phyloP scores from a whole-genome alignment of 1,140 invertebrate species.

The Harpegnathos saltator region DNA sequence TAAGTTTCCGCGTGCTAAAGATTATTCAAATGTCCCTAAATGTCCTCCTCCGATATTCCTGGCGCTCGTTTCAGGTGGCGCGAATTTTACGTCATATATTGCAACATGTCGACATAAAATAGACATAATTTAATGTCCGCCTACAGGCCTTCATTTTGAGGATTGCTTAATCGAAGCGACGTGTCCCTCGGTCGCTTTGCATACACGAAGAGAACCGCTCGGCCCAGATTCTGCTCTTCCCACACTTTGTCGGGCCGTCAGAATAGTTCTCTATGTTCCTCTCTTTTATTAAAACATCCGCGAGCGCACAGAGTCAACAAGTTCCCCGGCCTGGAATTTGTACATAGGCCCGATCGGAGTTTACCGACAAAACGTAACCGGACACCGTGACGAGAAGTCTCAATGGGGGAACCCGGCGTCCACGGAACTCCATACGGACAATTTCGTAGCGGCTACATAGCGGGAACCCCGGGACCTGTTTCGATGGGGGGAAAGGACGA shows the following conservation, averaged over 20 bases:
- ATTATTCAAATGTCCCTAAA: too few relatives aligned
- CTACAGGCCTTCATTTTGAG: too few relatives aligned
- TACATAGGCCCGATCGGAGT: slow-evolving; percentile 18
- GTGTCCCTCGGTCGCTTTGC: neutral
- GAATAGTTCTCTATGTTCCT: too few relatives aligned
- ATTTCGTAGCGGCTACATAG: slow-evolving; percentile 14
- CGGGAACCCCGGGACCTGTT: slow-evolving; percentile 2
- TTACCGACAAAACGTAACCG: slow-evolving; percentile 54
- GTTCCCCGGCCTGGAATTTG: slow-evolving; percentile 29
- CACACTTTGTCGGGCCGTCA: too few relatives aligned
- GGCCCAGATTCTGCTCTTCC: too few relatives aligned
- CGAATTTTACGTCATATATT: too few relatives aligned
- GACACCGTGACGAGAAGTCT: slow-evolving; percentile 35
- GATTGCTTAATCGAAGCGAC: too few relatives aligned
- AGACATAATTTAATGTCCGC: neutral
- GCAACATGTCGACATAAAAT: neutral
- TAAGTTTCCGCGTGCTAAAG: too few relatives aligned
- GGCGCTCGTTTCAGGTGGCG: too few relatives aligned
- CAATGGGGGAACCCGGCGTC: slow-evolving; percentile 4
- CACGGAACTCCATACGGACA: slow-evolving; percentile 6
- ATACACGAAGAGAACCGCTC: neutral
- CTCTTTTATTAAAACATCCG: slow-evolving; percentile 20
- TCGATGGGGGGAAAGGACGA: neutral
- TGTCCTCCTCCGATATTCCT: too few relatives aligned
- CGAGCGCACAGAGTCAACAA: slow-evolving; percentile 22